Base-by-base conservation (phyloP, 2,797 vertebrate genomes). In the Manis crassicaudata region DNA sequence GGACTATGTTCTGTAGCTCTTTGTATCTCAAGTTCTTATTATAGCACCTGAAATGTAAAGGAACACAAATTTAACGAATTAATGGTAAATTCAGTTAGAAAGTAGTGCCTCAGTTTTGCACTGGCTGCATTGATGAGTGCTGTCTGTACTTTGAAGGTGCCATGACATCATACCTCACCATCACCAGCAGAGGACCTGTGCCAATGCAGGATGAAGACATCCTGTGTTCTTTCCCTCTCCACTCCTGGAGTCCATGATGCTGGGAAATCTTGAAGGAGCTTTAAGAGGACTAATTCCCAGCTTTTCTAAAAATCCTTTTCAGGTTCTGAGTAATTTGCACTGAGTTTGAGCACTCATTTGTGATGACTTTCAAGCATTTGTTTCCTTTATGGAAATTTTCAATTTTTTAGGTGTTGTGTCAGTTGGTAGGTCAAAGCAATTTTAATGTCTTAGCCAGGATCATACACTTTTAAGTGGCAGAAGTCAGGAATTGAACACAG, bases 221-320 rank as follows among this genome's bases (percentile, higher is more conserved):
- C 2, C 0, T 9, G 23, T 67, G 23, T 84, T 43, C 81, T 80
- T 67, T 81, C n/a, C 50, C 4, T 35, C n/a, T 81, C 29, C 13
- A 4, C 65, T 83, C 75, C 29, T 32, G 7, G 32, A 23, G 40
- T 88, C 46, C 56, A 2, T 80, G 67, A 68, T 23, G 8, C n/a
- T 62, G 23, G 54, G 25, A 40, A 60, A 67, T 43, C 3, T 60
- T 63, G 18, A 58, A 58, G 21, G n/a, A 70, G 7, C 20, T 77
- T 67, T 56, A 52, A 21, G 9, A 77, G 23, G 32, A 70, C 37
- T 56, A 54, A 72, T 56, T 73, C 54, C 68, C 54, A 89, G 29
- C 87, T 93, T 89, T 80, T 82, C 58, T 77, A 60, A 86, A 73
- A 91, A 72, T 35, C 32, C 18, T 76, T 91, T 75, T 68, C 29